Base-by-base conservation (phyloP, 1,140 invertebrate species). In the Temnothorax nylanderi region DNA sequence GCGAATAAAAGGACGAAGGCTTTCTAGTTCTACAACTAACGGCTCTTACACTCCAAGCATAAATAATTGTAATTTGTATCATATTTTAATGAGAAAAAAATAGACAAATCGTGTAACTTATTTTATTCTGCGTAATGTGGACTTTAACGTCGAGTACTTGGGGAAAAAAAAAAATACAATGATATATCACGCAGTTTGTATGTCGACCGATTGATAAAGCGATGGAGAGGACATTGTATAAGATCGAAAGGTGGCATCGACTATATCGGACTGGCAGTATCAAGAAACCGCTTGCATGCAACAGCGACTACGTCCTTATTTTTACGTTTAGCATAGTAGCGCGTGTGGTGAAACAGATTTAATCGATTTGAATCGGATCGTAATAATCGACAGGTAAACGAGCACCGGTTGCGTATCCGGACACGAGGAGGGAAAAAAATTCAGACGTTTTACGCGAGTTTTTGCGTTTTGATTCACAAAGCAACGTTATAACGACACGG, bases 21-120 rank as follows among this genome's bases (percentile, higher is more conserved):
- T 92, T 92, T 91, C 78, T 91, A 91, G 84, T 91, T 90, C 88
- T 64, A 58, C 72, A 71, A 90, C 89, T 91, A 90, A 93, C 91
- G 93, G 93, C 93, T 93, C 94, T 94, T 94, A 91, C 67, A 92
- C 92, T 93, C 90, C 87, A 71, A 89, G 76, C 93, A 93, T 94
- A 93, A 93, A 92, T 91, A 93, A 93, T 90, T 94, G 91, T 93
- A 94, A 94, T 94, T 94, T 75, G 37, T 75, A 93, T 93, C 92
- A 92, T 92, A 94, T 92, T 93, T 93, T 92, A 92, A 87, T 90
- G 86, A 92, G 47, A 91, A 82, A 88, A 56, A 92, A 93, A 92
- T 91, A 92, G 90, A 92, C 87, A 92, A 92, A 92, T 87, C 88
- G 87, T 93, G 90, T 94, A 94, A 94, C 91, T 94, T 93, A 93